Base-by-base conservation (phyloP, 2,797 vertebrate genomes). In the Dipus sagitta region DNA sequence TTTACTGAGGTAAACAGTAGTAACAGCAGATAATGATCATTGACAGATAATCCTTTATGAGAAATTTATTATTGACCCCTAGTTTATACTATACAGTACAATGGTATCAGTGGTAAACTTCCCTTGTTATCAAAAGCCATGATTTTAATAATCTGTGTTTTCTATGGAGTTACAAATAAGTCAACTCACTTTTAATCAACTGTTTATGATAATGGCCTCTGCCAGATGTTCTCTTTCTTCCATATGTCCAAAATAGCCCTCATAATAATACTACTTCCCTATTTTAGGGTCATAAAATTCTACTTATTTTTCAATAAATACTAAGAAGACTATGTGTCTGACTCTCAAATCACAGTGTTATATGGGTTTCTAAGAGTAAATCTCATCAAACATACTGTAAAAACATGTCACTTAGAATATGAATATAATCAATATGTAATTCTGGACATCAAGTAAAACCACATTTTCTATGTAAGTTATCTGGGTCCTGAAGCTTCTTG, bases 391-490 rank as follows among this genome's bases (percentile, higher is more conserved):
- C 2, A 21, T 2, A 38, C 1, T 38, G 18, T 77, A 34, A 0
- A 88, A 30, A 60, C 30, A 4, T 14, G 23, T 47, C 32, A 72
- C 65, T 28, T 34, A 15, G 1, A 72, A 62, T 76, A 52, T 42
- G 15, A 23, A 90, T 74, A 34, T 90, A 4, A 32, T 88, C 82
- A 79, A 6, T 77, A 7, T 68, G 3, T 20, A 20, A 14, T 52
- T 95, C 89, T 65, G 67, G 14, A 72, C 77, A 83, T 82, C 9
- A 86, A 92, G 82, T 0, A 65, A 91, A 34, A 74, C 34, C 74
- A 26, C 77, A 42, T 80, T 92, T 90, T 93, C 7, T 92, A 15
- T 95, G 6, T 30, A 90, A 68, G 64, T 47, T 76, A 89, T 4
- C 12, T 17, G 67, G 26, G 34, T 86, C 8, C 15, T 79, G 3